Percentiles rank a stretch among this genome's conserved stretches.
Conservation (phyloP, 2,888 invertebrate species). For the Lasioglossum villosulum region DNA sequence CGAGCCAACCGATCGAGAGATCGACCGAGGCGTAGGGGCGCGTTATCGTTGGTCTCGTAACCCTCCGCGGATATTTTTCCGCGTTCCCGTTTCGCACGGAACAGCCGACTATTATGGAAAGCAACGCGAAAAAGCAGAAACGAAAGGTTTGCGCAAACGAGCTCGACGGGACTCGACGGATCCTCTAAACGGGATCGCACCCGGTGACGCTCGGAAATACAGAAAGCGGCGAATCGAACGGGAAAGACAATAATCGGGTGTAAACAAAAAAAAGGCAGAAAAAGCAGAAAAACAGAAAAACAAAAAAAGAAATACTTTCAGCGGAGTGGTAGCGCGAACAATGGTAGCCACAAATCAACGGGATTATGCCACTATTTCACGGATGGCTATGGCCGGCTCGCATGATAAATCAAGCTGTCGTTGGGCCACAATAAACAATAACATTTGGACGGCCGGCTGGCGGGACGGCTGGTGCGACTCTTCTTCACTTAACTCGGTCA, state of each 20-base stretch:
- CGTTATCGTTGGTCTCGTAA: background rate
- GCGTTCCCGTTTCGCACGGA: background rate
- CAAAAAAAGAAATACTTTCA: slow-evolving; percentile 75
- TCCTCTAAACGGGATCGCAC: slow-evolving; percentile 50
- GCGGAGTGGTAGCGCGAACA: slow-evolving; percentile 79
- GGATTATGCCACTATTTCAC: slow-evolving; percentile 84
- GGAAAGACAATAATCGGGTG: slow-evolving; percentile 70
- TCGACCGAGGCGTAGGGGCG: slow-evolving; percentile 37
- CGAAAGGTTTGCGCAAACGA: background rate
- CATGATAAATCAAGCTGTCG: slow-evolving; percentile 82
- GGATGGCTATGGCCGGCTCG: slow-evolving; percentile 77
- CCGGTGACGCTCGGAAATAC: slow-evolving; percentile 43
- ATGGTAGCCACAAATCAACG: slow-evolving; percentile 82
- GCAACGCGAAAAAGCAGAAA: background rate
- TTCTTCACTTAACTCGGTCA: slow-evolving; percentile 77
- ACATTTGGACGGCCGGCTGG: slow-evolving; percentile 78
- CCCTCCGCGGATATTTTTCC: slow-evolving; percentile 18
- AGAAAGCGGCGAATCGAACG: slow-evolving; percentile 60
- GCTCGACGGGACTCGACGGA: slow-evolving; percentile 4
- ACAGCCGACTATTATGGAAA: background rate
- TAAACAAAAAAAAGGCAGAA: slow-evolving; percentile 66
- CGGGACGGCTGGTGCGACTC: slow-evolving; percentile 76
- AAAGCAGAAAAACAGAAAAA: slow-evolving; percentile 60
- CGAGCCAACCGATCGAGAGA: slow-evolving; percentile 50
- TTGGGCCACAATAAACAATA: slow-evolving; percentile 81